phyloP scores from a whole-genome alignment of 2,888 invertebrate species.

The Clanis bilineata region DNA sequence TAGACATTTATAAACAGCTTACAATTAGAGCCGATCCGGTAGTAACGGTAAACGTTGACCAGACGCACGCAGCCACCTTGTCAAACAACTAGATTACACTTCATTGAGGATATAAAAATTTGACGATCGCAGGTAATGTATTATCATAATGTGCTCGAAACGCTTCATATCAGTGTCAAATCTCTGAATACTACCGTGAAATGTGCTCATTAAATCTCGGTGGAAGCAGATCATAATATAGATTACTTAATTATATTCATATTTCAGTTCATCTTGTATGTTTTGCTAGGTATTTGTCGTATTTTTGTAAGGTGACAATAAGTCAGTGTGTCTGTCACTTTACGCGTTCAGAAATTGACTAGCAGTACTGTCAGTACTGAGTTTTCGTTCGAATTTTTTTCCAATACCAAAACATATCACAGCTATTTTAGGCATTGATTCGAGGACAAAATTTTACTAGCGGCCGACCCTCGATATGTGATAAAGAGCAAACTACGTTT shows the following conservation, averaged over 20 bases:
- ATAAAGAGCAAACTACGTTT: too few relatives aligned
- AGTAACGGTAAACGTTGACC: conserved; percentile 48
- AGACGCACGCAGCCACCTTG: conserved; percentile 33
- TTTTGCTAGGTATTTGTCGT: too few relatives aligned
- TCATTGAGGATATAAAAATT: conserved; percentile 31
- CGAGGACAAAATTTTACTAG: too few relatives aligned
- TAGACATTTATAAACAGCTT: conserved; percentile 67
- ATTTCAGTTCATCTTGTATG: too few relatives aligned
- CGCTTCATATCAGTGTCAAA: neutral
- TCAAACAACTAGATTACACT: conserved; percentile 39
- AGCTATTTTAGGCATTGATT: too few relatives aligned
- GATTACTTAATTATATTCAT: neutral
- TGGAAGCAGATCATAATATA: neutral
- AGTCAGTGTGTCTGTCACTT: too few relatives aligned
- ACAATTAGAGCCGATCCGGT: conserved; percentile 53
- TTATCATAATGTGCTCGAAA: neutral
- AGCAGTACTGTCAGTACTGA: too few relatives aligned
- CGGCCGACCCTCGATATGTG: too few relatives aligned
- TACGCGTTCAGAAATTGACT: too few relatives aligned
- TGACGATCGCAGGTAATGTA: neutral
- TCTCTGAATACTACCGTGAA: conserved; percentile 9
- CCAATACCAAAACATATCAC: too few relatives aligned
- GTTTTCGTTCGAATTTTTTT: too few relatives aligned
- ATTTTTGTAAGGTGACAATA: too few relatives aligned
- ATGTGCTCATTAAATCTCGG: neutral